phyloP scores from a whole-genome alignment of 2,888 invertebrate species.

The Sphaerophoria taeniata region DNA sequence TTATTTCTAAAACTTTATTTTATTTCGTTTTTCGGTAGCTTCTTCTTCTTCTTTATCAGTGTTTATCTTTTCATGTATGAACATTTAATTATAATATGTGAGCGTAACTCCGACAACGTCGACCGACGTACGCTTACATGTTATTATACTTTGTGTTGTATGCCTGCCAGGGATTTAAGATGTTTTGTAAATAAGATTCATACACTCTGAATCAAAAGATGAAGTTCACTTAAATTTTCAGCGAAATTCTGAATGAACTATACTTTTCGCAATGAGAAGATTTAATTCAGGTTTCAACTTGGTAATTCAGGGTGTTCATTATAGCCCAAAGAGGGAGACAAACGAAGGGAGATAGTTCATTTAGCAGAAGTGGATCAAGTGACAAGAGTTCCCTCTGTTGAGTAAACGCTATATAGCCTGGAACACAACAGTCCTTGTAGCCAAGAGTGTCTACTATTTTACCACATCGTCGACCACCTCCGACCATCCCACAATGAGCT shows the following conservation, averaged over 20 bases:
- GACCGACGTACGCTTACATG: neutral
- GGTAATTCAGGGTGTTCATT: neutral
- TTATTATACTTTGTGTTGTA: constrained; percentile 1
- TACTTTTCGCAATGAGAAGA: too few species aligned
- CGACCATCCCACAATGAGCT: neutral
- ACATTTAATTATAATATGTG: constrained; percentile 33
- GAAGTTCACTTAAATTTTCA: too few species aligned
- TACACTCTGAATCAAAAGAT: neutral
- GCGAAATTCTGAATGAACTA: too few species aligned
- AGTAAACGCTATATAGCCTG: constrained; percentile 8
- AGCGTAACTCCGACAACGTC: neutral
- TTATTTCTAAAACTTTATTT: constrained; percentile 25
- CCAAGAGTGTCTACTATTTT: neutral
- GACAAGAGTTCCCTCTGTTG: constrained; percentile 7
- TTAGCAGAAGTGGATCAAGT: constrained; percentile 19
- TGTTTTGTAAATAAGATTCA: constrained; percentile 4
- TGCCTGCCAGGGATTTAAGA: neutral
- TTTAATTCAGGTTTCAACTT: neutral
- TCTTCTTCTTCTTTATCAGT: neutral
- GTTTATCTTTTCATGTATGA: constrained; percentile 22
- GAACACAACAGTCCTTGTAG: constrained; percentile 15
- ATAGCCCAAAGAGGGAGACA: neutral
- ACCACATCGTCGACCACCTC: neutral
- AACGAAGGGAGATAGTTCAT: neutral
- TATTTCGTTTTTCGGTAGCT: neutral